Base-by-base conservation (phyloP, 2,888 invertebrate genomes). In the Laspeyria flexula region DNA sequence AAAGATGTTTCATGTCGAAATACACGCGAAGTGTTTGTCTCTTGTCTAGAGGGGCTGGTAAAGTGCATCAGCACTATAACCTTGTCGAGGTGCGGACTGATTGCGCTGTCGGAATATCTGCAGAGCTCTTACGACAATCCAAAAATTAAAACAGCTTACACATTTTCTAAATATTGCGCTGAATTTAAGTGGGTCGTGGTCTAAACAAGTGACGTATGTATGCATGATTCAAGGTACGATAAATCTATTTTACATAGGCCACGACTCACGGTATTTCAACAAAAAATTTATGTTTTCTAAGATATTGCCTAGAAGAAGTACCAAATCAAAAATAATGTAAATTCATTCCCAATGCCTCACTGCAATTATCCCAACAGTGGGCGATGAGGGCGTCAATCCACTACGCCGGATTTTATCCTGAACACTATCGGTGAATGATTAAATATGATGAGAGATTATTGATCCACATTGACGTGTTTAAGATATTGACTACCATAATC, bases 301-400 rank as follows among this genome's bases (percentile, higher is more conserved):
- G n/a, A n/a, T n/a, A 18, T n/a, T 40, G 9, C 5, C 5, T 21
- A 3, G 21, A 21, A 21, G 21, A 21, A 21, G 21, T 21, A 21
- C 21, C 2, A 3, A 21, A 25, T 18, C 18, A 3, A 18, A 4
- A 25, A 34, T n/a, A 16, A 16, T 40, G 11, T 9, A 30, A 30
- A 18, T 16, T 21, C 16, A 6, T 2, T 40, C 11, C 4, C 18
- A 30, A 18, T 9, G 40, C 11, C 5, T 27, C 16, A 27, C 35
- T 47, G 7, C 50, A 51, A 13, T 43, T 41, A 25, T 47, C 40
- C 29, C 52, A 40, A 35, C 18, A 43, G 29, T 35, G 43, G 37
- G 35, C 37, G 43, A 18, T 43, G 43, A 18, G 43, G 29, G 12
- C 6, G 79, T 43, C 43, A 37, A 11, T 29, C 4, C 37, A 11